phyloP scores from a whole-genome alignment of 1,140 invertebrate genomes.

The Zaprionus kolodkinae region DNA sequence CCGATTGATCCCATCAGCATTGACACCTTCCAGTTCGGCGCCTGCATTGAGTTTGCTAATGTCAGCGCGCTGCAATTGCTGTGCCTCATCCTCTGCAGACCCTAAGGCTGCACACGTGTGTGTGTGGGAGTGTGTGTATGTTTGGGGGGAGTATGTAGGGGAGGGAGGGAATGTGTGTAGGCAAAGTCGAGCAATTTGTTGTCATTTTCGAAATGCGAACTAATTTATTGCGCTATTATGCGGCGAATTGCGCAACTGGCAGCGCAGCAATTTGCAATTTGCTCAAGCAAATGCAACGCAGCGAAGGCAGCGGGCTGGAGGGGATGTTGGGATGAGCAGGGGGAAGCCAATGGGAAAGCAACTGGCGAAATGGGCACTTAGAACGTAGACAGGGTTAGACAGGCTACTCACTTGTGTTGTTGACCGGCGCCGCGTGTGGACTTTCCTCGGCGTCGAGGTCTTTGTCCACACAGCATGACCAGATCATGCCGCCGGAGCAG shows the following conservation, averaged over 20 bases:
- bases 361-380: constrained; percentile 10
- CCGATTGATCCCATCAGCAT: constrained; percentile 13
- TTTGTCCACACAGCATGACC: constrained; percentile 96
- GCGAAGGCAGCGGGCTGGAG: background rate
- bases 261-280: constrained; percentile 74
- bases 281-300: constrained; percentile 29
- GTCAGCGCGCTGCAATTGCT: constrained; percentile 31
- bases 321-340: constrained; percentile 29
- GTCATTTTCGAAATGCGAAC: constrained; percentile 82
- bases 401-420: constrained; percentile 93
- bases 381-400: constrained; percentile 1
- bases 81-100: constrained; percentile 18
- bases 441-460: constrained; percentile 85
- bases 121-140: constrained; percentile 12
- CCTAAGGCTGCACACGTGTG: constrained; percentile 11
- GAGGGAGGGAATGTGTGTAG: constrained; percentile 30
- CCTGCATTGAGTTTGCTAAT: constrained; percentile 41
- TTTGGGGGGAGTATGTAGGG: too few relatives aligned
- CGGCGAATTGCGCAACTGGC: constrained; percentile 70
- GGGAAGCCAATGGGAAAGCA: constrained; percentile 40
- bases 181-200: constrained; percentile 68
- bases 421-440: constrained; percentile 86
- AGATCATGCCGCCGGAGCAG: constrained; percentile 96
- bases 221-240: constrained; percentile 80
- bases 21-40: constrained; percentile 42